Evolutionary conservation across 2,797 vertebrate species (phyloP).

Genomic region (Agapornis canus): DNA sequence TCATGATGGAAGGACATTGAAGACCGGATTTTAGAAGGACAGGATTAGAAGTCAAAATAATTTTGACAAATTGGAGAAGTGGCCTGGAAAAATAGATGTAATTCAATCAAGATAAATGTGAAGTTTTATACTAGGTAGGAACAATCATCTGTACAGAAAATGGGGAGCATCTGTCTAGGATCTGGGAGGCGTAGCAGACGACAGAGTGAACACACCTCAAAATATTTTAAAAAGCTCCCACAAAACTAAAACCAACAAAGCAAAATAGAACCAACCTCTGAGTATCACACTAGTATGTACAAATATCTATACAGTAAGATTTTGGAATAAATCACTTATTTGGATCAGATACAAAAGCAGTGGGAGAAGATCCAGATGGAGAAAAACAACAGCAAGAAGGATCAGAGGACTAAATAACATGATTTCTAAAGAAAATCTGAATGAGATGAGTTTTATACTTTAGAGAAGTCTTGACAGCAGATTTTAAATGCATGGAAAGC

Average conservation of each 20-base stretch:
- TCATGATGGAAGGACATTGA: neutral
- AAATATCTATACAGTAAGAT: neutral
- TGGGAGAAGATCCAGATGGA: neutral
- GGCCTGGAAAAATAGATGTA: neutral
- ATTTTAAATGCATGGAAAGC: neutral
- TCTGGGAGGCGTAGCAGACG: neutral
- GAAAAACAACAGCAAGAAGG: neutral
- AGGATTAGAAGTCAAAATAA: neutral
- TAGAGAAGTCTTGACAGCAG: neutral
- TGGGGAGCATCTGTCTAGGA: neutral
- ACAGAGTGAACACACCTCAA: neutral
- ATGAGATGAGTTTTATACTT: neutral
- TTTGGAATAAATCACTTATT: neutral
- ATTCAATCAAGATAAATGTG: neutral
- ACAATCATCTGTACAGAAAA: neutral
- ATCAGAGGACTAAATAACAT: neutral
- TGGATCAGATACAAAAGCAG: neutral
- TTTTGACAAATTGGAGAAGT: neutral
- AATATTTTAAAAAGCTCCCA: neutral
- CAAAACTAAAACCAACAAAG: neutral
- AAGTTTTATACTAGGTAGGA: neutral
- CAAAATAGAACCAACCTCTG: neutral
- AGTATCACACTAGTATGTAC: neutral
- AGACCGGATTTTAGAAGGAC: neutral
- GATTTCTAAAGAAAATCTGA: neutral